Evolutionary conservation across 2,797 vertebrate species (phyloP), one percentile per base, ranked within the genome.

Genomic region (Hozukius guyotensis): DNA sequence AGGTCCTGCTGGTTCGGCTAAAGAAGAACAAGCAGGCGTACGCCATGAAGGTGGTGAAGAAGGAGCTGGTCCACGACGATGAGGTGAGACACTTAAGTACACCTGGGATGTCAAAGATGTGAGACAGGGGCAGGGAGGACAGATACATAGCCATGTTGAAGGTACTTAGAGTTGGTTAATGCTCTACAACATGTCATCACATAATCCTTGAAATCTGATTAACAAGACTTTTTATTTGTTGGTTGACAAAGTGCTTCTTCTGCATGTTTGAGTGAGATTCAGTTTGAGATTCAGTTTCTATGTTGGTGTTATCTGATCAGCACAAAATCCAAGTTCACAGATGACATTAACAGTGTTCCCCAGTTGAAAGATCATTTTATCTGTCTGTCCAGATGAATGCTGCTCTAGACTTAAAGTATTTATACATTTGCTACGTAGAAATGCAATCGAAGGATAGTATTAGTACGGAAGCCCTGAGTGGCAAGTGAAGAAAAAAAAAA

Each of bases 41-140:
- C 3, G 98, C 98, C 86, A 99, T 99, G 98, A 99, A 99, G 93
- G 98, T 99, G 83, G 98, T 99, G 88, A 99, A 99, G 93, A 99
- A 99, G 92, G 98, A 99, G 84, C 94, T 99, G 89, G 98, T 99
- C 71, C 98, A 99, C 0, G 98, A 99, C 0, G 98, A 99, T 1
- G 98, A 99, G 97, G 98, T 98, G 94, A 94, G 92, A 42, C 38
- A 6, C 31, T 18, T 42, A 3, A 20, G 34, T 10, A 67, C 22
- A 16, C 11, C 13, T 34, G 10, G 14, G 53, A 66, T 36, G 72
- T 49, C 12, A 18, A 6, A 5, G 10, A 34, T 53, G 10, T 14
- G 57, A 72, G 14, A 46, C 6, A 4, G 60, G 16, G 7, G 7
- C 12, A 11, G 31, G 27, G n/a, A 42, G 6, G 29, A n/a, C 49